Percentiles rank a stretch among this genome's conserved stretches.
Conservation (phyloP, 2,113 vertebrate species). For the Meles meles region DNA sequence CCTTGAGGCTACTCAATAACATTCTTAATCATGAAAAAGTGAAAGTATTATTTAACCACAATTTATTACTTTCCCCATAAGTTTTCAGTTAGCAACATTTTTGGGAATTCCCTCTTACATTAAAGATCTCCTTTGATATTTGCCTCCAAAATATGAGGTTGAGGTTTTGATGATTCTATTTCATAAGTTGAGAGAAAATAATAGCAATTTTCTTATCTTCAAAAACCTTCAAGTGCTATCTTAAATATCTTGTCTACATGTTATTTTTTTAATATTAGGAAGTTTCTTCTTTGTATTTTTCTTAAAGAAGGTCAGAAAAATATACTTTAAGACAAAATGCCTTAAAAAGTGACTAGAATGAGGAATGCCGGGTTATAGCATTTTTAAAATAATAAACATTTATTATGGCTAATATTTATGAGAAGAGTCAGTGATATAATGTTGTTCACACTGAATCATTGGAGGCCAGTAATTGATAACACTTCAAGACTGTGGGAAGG, state of each 20-base stretch:
- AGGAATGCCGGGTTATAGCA: background rate
- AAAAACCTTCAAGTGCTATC: background rate
- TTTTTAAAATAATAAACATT: background rate
- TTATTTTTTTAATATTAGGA: background rate
- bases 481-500: background rate
- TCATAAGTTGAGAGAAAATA: background rate
- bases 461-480: background rate
- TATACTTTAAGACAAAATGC: background rate
- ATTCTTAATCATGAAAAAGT: background rate
- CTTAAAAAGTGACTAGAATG: background rate
- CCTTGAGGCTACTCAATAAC: background rate
- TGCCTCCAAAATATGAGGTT: background rate
- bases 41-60: background rate
- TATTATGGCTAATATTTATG: background rate
- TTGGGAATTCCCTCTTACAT: background rate
- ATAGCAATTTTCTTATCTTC: background rate
- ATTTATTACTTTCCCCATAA: background rate
- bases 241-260: background rate
- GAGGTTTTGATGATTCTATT: background rate
- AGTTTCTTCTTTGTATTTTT: background rate
- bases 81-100: background rate
- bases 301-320: background rate
- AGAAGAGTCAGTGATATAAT: background rate
- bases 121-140: background rate
- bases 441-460: background rate